Conservation (phyloP, 1,140 invertebrate species). For the Lepidotrigona ventralis region DNA sequence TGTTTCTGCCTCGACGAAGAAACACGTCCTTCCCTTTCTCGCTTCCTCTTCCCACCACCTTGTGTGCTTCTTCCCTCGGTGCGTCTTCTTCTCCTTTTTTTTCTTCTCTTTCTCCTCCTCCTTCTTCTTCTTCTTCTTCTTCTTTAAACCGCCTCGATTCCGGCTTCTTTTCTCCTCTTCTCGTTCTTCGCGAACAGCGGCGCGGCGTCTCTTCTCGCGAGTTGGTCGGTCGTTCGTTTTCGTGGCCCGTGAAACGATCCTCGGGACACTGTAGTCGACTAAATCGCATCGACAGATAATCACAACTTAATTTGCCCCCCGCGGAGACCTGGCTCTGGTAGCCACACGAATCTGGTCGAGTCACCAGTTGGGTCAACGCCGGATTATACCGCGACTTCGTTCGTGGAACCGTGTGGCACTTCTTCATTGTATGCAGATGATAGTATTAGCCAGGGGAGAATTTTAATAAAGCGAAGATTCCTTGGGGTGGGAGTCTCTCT, state of each 20-base stretch:
- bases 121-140: neutral
- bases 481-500: neutral
- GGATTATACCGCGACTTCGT: neutral
- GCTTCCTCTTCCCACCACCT: constrained; percentile 18
- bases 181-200: no score
- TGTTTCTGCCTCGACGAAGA: constrained; percentile 75
- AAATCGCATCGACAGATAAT: constrained; percentile 80
- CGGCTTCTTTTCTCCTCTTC: neutral
- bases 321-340: constrained; percentile 64
- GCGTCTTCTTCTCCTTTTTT: constrained; percentile 3
- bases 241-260: constrained; percentile 27
- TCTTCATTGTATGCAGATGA: constrained; percentile 72
- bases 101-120: neutral
- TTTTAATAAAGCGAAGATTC: neutral
- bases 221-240: neutral
- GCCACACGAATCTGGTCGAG: constrained; percentile 52
- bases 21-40: constrained; percentile 53
- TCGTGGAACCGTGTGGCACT: constrained; percentile 49
- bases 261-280: constrained; percentile 61
- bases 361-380: constrained; percentile 34
- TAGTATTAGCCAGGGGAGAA: neutral
- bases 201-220: constrained; percentile 6
- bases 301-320: constrained; percentile 80
- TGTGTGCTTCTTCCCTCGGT: neutral
- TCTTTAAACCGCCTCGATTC: neutral